Evolutionary conservation across 2,797 vertebrate species (phyloP).

Genomic region (Simalia tracyae): DNA sequence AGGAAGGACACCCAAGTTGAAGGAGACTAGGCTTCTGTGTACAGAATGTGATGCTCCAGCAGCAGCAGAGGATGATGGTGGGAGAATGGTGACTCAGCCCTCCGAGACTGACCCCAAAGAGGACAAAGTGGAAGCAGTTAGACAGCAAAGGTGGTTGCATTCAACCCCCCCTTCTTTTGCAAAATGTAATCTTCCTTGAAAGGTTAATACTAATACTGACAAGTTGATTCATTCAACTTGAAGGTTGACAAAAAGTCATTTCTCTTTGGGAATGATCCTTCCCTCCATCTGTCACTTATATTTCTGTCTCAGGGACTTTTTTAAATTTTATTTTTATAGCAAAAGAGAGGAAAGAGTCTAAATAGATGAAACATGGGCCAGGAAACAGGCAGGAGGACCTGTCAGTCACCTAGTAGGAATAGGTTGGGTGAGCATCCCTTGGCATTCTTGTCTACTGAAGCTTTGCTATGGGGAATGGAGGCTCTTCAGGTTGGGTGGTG

Average conservation of each 20-base stretch:
- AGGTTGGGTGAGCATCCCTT: not conserved
- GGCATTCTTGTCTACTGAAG: not conserved
- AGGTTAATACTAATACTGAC: conserved; percentile 71
- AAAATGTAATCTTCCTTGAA: conserved; percentile 16
- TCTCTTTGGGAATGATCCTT: not conserved
- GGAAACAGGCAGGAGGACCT: conserved; percentile 29
- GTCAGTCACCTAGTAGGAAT: not conserved
- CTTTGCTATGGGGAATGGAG: not conserved
- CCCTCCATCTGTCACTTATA: conserved; percentile 21
- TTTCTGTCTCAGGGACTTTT: not conserved
- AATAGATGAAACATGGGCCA: not conserved
- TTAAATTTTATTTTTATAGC: not conserved
- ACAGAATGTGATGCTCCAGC: not conserved
- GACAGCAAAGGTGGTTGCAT: not conserved
- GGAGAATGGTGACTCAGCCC: not conserved
- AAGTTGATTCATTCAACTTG: conserved; percentile 60
- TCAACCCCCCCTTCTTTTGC: not conserved
- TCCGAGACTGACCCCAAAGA: not conserved
- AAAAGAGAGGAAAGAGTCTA: not conserved
- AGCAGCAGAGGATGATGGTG: not conserved
- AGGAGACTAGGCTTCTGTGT: not conserved
- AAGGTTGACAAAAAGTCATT: conserved; percentile 31
- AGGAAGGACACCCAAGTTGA: not conserved
- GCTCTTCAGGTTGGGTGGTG: conserved; percentile 52
- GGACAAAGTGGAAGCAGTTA: not conserved